Conservation (phyloP, 2,797 vertebrate genomes). For the Aldrovandia affinis region DNA sequence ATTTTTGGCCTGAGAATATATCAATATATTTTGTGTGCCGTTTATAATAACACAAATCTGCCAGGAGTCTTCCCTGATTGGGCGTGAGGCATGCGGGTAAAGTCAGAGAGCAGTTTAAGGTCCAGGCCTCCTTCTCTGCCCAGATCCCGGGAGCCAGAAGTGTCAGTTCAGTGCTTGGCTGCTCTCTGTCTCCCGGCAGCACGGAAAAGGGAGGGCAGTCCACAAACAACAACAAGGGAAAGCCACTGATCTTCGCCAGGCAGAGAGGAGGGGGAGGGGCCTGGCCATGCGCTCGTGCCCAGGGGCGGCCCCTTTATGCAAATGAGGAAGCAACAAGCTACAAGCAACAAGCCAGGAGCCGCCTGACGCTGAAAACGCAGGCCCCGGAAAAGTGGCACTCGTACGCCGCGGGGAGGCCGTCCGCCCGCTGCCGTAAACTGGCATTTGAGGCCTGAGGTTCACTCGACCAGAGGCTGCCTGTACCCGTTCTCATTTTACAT, state of each 20-base stretch:
- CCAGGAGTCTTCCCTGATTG: no score
- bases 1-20: no score
- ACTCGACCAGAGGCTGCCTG: background rate
- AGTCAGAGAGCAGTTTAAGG: no score
- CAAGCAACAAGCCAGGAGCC: slow-evolving; percentile 61
- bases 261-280: slow-evolving; percentile 44
- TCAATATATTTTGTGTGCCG: no score
- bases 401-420: slow-evolving; percentile 56
- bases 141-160: background rate
- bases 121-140: background rate
- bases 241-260: slow-evolving; percentile 50
- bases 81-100: no score
- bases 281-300: slow-evolving; percentile 46
- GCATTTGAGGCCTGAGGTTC: slow-evolving; percentile 51
- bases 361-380: slow-evolving; percentile 49
- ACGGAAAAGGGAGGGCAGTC: slow-evolving; percentile 18
- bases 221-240: slow-evolving; percentile 25
- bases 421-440: slow-evolving; percentile 53
- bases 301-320: slow-evolving; percentile 61
- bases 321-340: slow-evolving; percentile 60
- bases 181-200: slow-evolving; percentile 4
- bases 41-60: no score
- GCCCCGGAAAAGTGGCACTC: slow-evolving; percentile 52
- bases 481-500: background rate
- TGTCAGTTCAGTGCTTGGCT: background rate